Evolutionary conservation across 2,888 invertebrate genomes (phyloP), one percentile per base, ranked within the genome.

Genomic region (Drosophila tripunctata): DNA sequence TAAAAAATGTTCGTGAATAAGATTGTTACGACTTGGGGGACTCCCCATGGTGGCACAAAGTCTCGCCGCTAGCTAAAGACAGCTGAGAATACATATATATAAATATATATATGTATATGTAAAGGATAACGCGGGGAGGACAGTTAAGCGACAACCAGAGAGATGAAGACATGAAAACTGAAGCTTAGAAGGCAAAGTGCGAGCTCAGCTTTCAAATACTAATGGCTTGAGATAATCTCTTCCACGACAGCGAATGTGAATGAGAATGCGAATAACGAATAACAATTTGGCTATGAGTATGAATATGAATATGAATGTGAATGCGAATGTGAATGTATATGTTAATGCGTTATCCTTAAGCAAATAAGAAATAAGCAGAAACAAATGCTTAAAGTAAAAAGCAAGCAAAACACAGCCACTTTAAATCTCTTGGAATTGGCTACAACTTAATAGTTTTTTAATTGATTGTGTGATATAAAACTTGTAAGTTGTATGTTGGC

Each of bases 211-310:
- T 45, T 54, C 35, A 47, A 50, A 60, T 71, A 52, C 56, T 71
- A 71, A 71, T 71, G 66, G 66, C 35, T 38, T 5, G 50, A 33
- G 66, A 71, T 71, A 61, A 66, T 71, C 71, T 44, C 24, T 36
- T 36, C 7, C 27, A 54, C 40, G 38, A 12, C 22, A 41, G 31
- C 33, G 40, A 57, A 8, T 51, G 14, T n/a, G 47, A 35, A 21
- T 15, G 35, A n/a, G 44, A 48, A 2, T 35, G 8, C 22, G 47
- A 24, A 22, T 54, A 15, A 12, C 22, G 47, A 24, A 22, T 54
- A 15, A n/a, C 8, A 4, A 19, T 12, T 2, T n/a, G 8, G n/a
- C 5, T 15, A n/a, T 15, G 10, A 36, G 38, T 1, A 27, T 50
- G 21, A 15, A 15, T 21, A 7, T 41, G 31, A 8, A 14, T 12